Evolutionary conservation across 2,888 invertebrate genomes (phyloP).

Genomic region (Ormia ochracea): DNA sequence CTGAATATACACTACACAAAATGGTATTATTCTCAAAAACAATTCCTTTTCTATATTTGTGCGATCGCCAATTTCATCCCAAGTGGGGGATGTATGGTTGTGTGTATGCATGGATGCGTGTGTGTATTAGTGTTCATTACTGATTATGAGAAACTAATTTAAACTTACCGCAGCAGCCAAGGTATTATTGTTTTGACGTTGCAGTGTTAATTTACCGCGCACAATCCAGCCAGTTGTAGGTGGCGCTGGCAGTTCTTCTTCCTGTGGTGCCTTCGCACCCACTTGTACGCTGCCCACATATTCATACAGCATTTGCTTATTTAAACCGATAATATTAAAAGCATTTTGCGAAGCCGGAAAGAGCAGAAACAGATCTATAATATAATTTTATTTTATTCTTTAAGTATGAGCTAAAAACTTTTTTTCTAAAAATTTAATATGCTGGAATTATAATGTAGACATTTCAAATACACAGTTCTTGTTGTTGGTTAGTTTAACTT

Average conservation of each 20-base stretch:
- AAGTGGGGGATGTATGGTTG: too few species aligned
- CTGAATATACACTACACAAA: too few species aligned
- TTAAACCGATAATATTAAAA: slow-evolving; percentile 75
- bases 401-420: slow-evolving; percentile 63
- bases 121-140: too few species aligned
- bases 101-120: too few species aligned
- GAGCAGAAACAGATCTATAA: slow-evolving; percentile 70
- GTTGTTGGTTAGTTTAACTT: slow-evolving; percentile 41
- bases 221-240: slow-evolving; percentile 77
- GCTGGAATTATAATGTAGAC: not conserved
- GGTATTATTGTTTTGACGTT: slow-evolving; percentile 70
- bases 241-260: slow-evolving; percentile 73
- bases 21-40: too few species aligned
- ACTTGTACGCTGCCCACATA: slow-evolving; percentile 76
- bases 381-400: slow-evolving; percentile 38
- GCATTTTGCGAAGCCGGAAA: slow-evolving; percentile 66
- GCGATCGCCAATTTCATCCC: too few species aligned
- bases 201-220: slow-evolving; percentile 74
- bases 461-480: slow-evolving; percentile 58
- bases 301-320: slow-evolving; percentile 77
- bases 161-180: slow-evolving; percentile 76
- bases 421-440: not conserved
- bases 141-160: too few species aligned
- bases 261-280: slow-evolving; percentile 75
- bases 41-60: too few species aligned